phyloP scores from a whole-genome alignment of 2,113 vertebrate genomes.

The Gavialis gangeticus region DNA sequence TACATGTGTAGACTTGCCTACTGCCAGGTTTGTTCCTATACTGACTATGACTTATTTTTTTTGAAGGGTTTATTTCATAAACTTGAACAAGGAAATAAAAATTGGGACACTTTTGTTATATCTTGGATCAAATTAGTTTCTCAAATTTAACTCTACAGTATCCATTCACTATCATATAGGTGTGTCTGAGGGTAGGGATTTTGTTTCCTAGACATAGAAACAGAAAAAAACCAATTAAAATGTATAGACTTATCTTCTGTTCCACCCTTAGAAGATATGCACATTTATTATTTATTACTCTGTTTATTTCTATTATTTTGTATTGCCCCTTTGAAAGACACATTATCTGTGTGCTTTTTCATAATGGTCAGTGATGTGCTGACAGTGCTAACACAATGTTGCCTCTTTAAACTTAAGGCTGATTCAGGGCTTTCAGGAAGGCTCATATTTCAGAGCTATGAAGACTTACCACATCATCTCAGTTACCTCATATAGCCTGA shows the following conservation, averaged over 20 bases:
- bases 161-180: background rate
- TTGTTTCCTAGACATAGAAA: accelerated
- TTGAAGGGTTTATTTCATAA: background rate
- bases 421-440: accelerated
- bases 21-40: background rate
- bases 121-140: background rate
- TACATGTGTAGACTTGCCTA: too few species aligned
- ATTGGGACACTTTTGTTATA: background rate
- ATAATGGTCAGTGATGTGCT: background rate
- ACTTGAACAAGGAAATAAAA: background rate
- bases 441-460: background rate
- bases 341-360: background rate
- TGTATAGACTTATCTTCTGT: background rate
- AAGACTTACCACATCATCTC: background rate
- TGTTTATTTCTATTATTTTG: background rate
- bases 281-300: background rate
- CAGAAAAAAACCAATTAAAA: background rate
- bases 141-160: background rate
- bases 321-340: background rate
- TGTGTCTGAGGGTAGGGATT: background rate
- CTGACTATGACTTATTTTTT: background rate
- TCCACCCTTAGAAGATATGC: background rate
- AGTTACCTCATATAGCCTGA: background rate
- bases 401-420: background rate
- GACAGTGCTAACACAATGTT: background rate